Evolutionary conservation across 2,797 vertebrate genomes (phyloP).

Genomic region (Hyperoplus immaculatus): DNA sequence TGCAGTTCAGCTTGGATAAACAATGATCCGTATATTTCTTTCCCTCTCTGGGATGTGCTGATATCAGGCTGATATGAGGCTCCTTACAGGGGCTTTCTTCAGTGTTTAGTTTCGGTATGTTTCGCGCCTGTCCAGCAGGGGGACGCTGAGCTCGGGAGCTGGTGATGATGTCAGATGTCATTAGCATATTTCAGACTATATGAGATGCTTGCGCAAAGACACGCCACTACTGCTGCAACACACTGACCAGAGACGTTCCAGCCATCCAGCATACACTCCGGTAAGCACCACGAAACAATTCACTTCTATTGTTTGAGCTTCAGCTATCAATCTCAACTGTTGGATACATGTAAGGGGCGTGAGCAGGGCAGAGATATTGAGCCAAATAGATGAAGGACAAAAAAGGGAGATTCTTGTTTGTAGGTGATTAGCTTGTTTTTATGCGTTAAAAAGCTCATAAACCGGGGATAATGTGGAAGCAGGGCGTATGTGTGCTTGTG

Average conservation of each 20-base stretch:
- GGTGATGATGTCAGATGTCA: constrained; percentile 85
- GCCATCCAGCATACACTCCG: constrained; percentile 59
- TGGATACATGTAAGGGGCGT: background rate
- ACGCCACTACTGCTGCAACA: constrained; percentile 79
- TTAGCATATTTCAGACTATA: constrained; percentile 85
- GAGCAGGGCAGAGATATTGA: background rate
- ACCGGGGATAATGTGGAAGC: background rate
- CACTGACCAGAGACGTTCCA: constrained; percentile 55
- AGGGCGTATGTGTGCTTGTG: background rate
- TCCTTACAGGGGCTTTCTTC: background rate
- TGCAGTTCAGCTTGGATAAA: rapidly evolving
- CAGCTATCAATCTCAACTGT: background rate
- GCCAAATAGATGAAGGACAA: background rate
- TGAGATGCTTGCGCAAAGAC: constrained; percentile 72
- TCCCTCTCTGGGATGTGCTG: rapidly evolving
- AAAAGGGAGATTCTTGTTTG: background rate
- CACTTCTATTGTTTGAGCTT: background rate
- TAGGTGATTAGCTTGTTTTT: background rate
- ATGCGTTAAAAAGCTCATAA: too few species aligned
- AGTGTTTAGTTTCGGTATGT: background rate
- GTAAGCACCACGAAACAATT: constrained; percentile 60
- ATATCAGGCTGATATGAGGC: too few species aligned
- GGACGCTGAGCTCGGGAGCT: constrained; percentile 8
- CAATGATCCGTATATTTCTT: too few species aligned
- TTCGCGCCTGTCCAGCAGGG: constrained; percentile 46